Conservation (phyloP, 2,797 vertebrate species). For the Micrastur ruficollis region DNA sequence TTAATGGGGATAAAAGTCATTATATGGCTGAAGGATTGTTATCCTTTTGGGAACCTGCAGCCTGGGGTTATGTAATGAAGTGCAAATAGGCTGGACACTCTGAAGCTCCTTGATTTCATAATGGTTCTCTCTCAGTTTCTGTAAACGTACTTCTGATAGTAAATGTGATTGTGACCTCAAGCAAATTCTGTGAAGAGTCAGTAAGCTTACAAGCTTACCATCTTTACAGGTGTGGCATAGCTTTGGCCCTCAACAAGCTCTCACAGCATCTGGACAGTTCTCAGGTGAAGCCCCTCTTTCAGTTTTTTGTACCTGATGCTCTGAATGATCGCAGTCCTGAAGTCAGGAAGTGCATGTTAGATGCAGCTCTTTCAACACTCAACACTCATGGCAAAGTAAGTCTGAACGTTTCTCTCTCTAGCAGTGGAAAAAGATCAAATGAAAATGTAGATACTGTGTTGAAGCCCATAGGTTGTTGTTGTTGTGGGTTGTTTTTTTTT, state of each 20-base stretch:
- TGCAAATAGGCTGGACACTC: neutral
- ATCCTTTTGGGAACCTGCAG: neutral
- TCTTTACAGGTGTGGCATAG: conserved; percentile 90
- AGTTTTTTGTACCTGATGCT: conserved; percentile 96
- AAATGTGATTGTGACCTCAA: neutral
- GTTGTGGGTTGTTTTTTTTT: neutral
- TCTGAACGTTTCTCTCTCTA: neutral
- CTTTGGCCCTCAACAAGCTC: conserved; percentile 91
- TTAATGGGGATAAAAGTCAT: neutral
- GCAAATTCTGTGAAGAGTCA: neutral
- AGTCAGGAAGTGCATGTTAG: conserved; percentile 95
- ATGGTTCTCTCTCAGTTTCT: neutral
- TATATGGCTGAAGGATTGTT: neutral
- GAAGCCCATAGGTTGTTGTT: neutral
- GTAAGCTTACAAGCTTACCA: neutral
- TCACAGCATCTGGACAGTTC: conserved; percentile 88
- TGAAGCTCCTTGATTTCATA: neutral
- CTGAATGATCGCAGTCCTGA: conserved; percentile 93
- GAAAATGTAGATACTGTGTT: neutral
- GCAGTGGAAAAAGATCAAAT: neutral
- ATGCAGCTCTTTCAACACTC: conserved; percentile 91
- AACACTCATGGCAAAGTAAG: conserved; percentile 96
- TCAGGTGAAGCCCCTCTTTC: conserved; percentile 95
- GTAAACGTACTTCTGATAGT: neutral
- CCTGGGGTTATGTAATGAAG: neutral